A percentile compares a stretch with the other conserved stretches of the same genome.
Conservation (phyloP, 2,888 invertebrate species). For the Microdon myrmicae region DNA sequence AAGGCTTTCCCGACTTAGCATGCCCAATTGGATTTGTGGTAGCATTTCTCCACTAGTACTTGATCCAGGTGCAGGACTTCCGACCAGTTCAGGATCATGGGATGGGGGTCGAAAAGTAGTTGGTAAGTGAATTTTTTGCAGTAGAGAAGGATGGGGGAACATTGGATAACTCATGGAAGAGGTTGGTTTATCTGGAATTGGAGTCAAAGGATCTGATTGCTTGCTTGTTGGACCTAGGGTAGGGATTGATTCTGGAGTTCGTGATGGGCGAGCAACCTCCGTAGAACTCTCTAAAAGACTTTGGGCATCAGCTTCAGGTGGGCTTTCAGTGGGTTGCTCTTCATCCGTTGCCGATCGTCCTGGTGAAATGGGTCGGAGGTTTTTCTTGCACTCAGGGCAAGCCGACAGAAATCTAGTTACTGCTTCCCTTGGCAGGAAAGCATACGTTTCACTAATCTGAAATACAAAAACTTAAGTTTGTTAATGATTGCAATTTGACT, state of each 20-base stretch:
- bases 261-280: conserved; percentile 54
- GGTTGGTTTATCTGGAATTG: not conserved
- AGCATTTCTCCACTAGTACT: conserved; percentile 12
- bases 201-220: conserved; percentile 10
- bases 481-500: conserved; percentile 22
- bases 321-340: conserved; percentile 62
- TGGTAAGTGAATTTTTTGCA: conserved; percentile 60
- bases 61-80: conserved; percentile 7
- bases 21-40: conserved; percentile 56
- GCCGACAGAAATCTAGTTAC: conserved; percentile 95
- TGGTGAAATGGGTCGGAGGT: conserved; percentile 64
- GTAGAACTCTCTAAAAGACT: conserved; percentile 63
- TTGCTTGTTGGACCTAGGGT: conserved; percentile 5
- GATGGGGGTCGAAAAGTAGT: conserved; percentile 58
- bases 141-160: conserved; percentile 11
- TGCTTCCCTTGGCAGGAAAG: conserved; percentile 94
- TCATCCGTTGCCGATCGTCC: conserved; percentile 58
- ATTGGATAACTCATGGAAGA: conserved; percentile 3
- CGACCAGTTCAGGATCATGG: conserved; percentile 54
- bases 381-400: conserved; percentile 83
- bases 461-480: conserved; percentile 60
- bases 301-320: conserved; percentile 63
- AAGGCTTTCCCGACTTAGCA: conserved; percentile 58
- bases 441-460: conserved; percentile 96
- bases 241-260: conserved; percentile 14